phyloP scores from a whole-genome alignment of 1,140 invertebrate genomes.

The Homalodisca vitripennis region DNA sequence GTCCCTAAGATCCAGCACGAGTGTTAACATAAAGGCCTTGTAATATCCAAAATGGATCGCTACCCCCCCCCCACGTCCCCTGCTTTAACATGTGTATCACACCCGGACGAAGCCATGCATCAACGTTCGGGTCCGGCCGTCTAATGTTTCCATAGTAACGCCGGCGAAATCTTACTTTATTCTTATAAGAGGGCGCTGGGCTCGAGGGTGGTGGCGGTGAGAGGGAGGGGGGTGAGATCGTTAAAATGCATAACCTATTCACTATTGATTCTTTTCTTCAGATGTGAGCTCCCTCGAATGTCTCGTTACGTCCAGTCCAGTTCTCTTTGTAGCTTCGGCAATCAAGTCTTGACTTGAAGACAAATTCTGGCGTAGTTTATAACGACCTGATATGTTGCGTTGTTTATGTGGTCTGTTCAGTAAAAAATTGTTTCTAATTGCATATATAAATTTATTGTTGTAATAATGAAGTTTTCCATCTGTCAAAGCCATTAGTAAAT shows the following conservation, averaged over 20 bases:
- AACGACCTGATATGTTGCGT: no score
- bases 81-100: background rate
- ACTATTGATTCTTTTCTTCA: slow-evolving; percentile 35
- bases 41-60: slow-evolving; percentile 21
- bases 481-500: no score
- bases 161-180: slow-evolving; percentile 30
- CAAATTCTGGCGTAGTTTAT: no score
- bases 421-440: no score
- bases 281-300: background rate
- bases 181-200: slow-evolving; percentile 18
- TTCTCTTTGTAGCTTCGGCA: background rate
- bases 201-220: no score
- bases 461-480: no score
- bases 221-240: slow-evolving; percentile 26
- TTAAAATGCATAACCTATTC: slow-evolving; percentile 40
- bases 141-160: slow-evolving; percentile 32
- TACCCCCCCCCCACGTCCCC: no score
- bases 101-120: slow-evolving; percentile 31
- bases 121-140: slow-evolving; percentile 32
- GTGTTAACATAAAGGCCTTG: slow-evolving; percentile 13
- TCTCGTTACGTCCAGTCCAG: background rate
- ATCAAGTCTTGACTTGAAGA: no score
- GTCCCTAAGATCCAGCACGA: background rate
- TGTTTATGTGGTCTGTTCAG: no score
- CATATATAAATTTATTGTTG: no score